These are phyloP conservation scores for Tupiocoris notatus DNA, from an alignment of 2,888 invertebrate genomes.

Conservation along the genomic window DNA sequence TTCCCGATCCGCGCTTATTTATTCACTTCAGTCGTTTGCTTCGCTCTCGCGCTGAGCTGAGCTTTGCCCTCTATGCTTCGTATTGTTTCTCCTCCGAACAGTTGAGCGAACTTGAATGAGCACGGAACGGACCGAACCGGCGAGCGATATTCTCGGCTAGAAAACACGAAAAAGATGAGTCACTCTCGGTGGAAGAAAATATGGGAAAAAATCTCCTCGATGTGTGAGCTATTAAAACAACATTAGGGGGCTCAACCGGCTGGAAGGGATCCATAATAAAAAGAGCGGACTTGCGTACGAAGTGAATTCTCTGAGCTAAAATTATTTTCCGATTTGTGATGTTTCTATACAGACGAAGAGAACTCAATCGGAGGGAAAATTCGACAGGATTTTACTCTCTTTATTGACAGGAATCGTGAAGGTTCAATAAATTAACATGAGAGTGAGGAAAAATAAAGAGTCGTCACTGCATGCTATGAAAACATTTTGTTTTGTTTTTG, in stretches of 20 bases:
- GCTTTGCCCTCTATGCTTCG: too few species aligned
- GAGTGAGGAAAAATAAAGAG: too few species aligned
- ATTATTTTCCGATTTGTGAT: background rate
- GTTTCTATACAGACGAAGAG: background rate
- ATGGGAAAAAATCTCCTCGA: background rate
- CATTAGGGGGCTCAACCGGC: background rate
- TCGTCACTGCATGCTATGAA: too few species aligned
- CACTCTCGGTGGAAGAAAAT: background rate
- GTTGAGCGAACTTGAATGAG: background rate
- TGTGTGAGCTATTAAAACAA: conserved; percentile 18
- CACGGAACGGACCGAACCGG: background rate
- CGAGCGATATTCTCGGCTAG: background rate
- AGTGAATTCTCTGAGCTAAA: background rate
- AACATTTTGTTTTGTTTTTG: too few species aligned
- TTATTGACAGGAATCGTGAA: too few species aligned
- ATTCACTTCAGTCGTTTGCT: background rate
- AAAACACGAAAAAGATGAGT: background rate
- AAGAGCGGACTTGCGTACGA: background rate
- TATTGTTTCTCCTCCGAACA: background rate
- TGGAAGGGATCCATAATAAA: conserved; percentile 14
- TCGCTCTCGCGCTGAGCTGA: background rate
- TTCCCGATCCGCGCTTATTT: background rate
- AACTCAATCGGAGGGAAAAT: background rate
- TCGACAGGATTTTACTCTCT: too few species aligned
- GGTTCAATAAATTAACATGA: too few species aligned